Evolutionary conservation across 2,888 invertebrate genomes (phyloP).

Genomic region (Trissonchulus latispiculum): DNA sequence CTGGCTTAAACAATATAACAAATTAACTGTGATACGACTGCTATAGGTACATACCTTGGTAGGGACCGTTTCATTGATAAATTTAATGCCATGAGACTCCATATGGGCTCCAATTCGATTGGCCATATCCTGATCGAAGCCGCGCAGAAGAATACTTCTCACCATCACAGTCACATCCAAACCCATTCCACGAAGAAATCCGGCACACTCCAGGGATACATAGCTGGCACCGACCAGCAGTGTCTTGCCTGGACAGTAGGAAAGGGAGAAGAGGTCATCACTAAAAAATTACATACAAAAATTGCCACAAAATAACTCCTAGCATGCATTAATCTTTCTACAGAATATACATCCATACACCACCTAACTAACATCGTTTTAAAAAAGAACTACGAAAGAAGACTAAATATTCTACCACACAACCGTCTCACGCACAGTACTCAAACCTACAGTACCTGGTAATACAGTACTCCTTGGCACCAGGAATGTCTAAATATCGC

Average conservation of each 20-base stretch:
- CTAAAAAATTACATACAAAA: too few relatives aligned
- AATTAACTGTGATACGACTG: too few relatives aligned
- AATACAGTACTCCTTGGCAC: constrained; percentile 50
- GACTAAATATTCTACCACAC: too few relatives aligned
- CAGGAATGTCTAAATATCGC: constrained; percentile 49
- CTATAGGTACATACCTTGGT: too few relatives aligned
- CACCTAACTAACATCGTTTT: constrained; percentile 5
- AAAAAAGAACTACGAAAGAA: constrained; percentile 21
- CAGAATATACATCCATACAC: background rate
- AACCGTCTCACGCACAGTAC: background rate
- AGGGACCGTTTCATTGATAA: constrained; percentile 48
- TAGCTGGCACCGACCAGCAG: constrained; percentile 55
- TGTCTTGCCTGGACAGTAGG: constrained; percentile 51
- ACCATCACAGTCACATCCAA: constrained; percentile 50
- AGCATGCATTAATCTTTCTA: background rate
- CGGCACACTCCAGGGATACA: constrained; percentile 54
- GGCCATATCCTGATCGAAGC: constrained; percentile 55
- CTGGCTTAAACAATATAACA: too few relatives aligned
- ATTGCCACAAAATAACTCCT: too few relatives aligned
- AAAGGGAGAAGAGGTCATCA: constrained; percentile 53
- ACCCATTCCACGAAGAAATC: constrained; percentile 52
- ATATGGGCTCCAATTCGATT: constrained; percentile 51
- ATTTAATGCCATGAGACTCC: constrained; percentile 49
- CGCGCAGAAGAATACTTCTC: constrained; percentile 53
- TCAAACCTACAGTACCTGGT: constrained; percentile 47